phyloP scores from a whole-genome alignment of 2,797 vertebrate species.

The Premnoplex brunnescens region DNA sequence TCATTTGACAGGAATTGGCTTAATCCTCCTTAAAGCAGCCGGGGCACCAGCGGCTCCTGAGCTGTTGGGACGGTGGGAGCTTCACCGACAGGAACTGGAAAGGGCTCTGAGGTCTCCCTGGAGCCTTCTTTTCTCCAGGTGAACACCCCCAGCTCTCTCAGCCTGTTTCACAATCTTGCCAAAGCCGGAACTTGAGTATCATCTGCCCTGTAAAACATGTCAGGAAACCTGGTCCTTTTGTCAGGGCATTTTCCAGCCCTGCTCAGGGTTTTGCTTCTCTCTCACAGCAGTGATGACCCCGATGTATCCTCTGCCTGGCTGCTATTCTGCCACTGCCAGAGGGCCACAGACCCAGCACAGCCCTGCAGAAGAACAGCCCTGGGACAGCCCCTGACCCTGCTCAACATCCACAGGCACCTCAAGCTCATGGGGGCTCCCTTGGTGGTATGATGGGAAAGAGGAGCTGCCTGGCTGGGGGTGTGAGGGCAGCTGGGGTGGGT shows the following conservation, averaged over 20 bases:
- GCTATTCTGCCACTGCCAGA: constrained; percentile 88
- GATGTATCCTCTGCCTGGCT: constrained; percentile 75
- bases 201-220: not conserved
- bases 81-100: fast-evolving
- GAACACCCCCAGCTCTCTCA: not conserved
- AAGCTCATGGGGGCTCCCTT: constrained; percentile 90
- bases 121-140: not conserved
- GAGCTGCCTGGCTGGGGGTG: not conserved
- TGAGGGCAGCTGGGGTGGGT: not conserved
- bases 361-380: constrained; percentile 83
- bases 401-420: constrained; percentile 89
- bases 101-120: not conserved
- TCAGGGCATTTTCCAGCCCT: not conserved
- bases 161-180: not conserved
- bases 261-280: not conserved
- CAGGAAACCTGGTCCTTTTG: not conserved
- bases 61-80: not conserved
- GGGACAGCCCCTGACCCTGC: constrained; percentile 81
- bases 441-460: constrained; percentile 78
- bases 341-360: constrained; percentile 47
- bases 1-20: not conserved
- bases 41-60: not conserved
- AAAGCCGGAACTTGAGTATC: not conserved
- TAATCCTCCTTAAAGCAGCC: not conserved
- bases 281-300: constrained; percentile 70